Evolutionary conservation across 2,888 invertebrate genomes (phyloP), one percentile per base, ranked within the genome.

Genomic region (Creontiades dilutus): DNA sequence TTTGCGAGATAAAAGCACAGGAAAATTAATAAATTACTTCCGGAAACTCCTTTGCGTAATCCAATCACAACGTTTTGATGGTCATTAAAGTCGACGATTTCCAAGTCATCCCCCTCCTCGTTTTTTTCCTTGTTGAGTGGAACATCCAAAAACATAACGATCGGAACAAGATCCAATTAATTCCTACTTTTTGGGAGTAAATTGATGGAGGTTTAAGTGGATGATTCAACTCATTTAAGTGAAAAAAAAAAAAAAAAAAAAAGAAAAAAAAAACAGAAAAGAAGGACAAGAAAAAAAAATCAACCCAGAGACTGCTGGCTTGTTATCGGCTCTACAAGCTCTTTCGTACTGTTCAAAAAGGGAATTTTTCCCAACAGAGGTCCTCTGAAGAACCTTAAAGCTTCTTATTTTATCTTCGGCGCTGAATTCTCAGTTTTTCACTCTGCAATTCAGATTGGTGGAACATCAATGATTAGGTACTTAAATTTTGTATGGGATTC

Each of bases 141-240:
- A 68, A 9, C 68, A 68, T 68, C 23, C 68, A 23, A 23, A 68
- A 68, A 23, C 68, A 68, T 23, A 68, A 68, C 68, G 68, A 68
- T 68, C 23, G 68, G 68, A 23, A 68, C 68, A 27, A 68, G 68
- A 68, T 68, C 68, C 68, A 68, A 68, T 68, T 68, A 68, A 68
- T 68, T 68, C 27, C 68, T 68, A 68, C 68, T 68, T 68, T 68
- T 68, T 13, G 68, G 23, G 68, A 68, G 23, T 68, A 68, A 68
- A 68, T 68, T 68, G 68, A 68, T 23, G 68, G 68, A 23, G 68
- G 68, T 23, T 23, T 23, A 23, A 68, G 68, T 68, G 68, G 68
- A 68, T 68, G 68, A 68, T 23, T 68, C 68, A 68, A 68, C 68
- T 68, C 68, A 68, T 68, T 68, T 68, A 23, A 68, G 23, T 3